Evolutionary conservation across 2,113 vertebrate species (phyloP), one percentile per base, ranked within the genome.

Genomic region (Sebastes fasciatus): DNA sequence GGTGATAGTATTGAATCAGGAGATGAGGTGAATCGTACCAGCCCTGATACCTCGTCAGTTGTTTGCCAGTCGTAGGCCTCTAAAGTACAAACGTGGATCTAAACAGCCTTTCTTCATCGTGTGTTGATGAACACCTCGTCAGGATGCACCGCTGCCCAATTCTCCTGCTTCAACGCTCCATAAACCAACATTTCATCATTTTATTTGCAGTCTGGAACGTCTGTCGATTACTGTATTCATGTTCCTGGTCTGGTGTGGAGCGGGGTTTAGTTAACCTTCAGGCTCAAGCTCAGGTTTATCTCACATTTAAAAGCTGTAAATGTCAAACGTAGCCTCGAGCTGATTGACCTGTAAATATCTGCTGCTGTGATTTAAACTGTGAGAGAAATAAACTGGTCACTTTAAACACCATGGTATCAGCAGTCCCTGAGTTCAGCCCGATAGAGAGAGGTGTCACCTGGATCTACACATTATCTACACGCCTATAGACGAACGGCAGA

Each of bases 401-500:
- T 48, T 54, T 17, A 68, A 48, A 77, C 26, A 54, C 61, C 16
- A 45, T 16, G 16, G 17, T 21, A 8, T 65, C 8, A 57, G 60
- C 68, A 7, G 46, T 23, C 14, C 3, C 7, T 17, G 19, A 45
- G 63, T 48, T 60, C 8, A 45, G 6, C 45, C 23, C 46, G 5
- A 21, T 5, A 51, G 6, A 42, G 63, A 57, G 52, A 34, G 8
- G 19, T 8, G 21, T 13, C 45, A 17, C 9, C 42, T 74, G 55
- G 21, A 54, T 23, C 19, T 43, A 40, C 21, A 57, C 45, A 49
- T 65, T 48, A 77, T 40, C 49, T 12, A 8, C 65, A 46, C 0
- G 58, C 16, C n/a, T 69, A 57, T 19, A 77, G 83, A 84, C 77
- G 17, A 84, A 69, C 82, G 74, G 49, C 11, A 51, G 57, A 67